Base-by-base conservation (phyloP, 2,888 invertebrate genomes). In the Acheta domesticus region DNA sequence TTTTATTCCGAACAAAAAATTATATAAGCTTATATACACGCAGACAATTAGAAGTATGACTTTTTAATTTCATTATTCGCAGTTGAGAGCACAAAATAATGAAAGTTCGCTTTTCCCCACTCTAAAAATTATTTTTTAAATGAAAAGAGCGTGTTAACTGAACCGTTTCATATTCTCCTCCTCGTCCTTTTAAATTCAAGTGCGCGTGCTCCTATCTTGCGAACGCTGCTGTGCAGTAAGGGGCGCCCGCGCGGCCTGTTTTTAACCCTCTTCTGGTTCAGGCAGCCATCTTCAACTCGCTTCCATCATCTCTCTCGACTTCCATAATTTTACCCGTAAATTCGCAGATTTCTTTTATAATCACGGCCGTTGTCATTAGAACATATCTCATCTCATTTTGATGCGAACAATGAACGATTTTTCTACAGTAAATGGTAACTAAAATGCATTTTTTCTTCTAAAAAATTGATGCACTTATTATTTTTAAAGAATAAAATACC, bases 61-160 rank as follows among this genome's bases (percentile, higher is more conserved):
- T 76, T 79, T 79, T 79, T 79, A 79, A 79, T 79, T 76, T 48
- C 50, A 79, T 79, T 76, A 79, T 62, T 79, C 76, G 62, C 76
- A 36, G 62, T 79, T 48, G 36, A 79, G 36, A 62, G 76, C 76
- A 79, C 79, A 49, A 76, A 76, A 76, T 79, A 79, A 79, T 79
- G 79, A 79, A 79, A 62, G 62, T 62, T 62, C 62, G 62, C 62
- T 62, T 62, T n/a, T n/a, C 62, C 62, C 62, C 62, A 14, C 62
- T 62, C 62, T 62, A n/a, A n/a, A 62, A 62, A 62, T 62, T 62
- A 62, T 62, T 62, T 62, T 62, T 62, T 16, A 62, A 62, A 62
- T 62, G 62, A 62, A 62, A 62, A 62, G 62, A 62, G 62, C 62
- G 62, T 62, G 75, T 74, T 74, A 23, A 78, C 78, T 48, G 62